Conservation (phyloP, 2,113 vertebrate genomes). For the Andinoacara biseriatus region DNA sequence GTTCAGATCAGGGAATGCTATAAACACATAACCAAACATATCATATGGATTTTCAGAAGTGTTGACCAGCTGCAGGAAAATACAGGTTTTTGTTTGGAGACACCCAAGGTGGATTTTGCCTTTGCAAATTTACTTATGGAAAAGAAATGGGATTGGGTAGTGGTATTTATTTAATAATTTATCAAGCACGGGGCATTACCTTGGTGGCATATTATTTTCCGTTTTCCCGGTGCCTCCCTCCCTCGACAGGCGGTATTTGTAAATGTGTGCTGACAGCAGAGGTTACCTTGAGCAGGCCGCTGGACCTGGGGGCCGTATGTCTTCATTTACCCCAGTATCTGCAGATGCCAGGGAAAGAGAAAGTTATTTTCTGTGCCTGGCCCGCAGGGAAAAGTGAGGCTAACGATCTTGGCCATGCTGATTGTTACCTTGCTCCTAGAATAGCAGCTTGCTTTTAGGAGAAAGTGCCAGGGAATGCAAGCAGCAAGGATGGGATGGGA, state of each 20-base stretch:
- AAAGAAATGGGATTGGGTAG: slow-evolving; percentile 58
- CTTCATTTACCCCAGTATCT: slow-evolving; percentile 85
- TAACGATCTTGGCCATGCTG: slow-evolving; percentile 82
- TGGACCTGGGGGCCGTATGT: slow-evolving; percentile 83
- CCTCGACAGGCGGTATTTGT: slow-evolving; percentile 72
- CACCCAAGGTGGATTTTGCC: slow-evolving; percentile 42
- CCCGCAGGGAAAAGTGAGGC: slow-evolving; percentile 75
- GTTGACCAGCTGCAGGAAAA: not conserved
- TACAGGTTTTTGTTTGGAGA: not conserved
- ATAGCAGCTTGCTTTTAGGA: slow-evolving; percentile 73
- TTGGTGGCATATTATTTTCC: slow-evolving; percentile 75
- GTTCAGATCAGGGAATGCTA: not conserved
- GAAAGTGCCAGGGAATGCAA: slow-evolving; percentile 25
- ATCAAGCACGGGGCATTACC: slow-evolving; percentile 64
- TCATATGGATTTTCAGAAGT: not conserved
- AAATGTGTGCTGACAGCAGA: slow-evolving; percentile 84
- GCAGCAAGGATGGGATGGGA: slow-evolving; percentile 31
- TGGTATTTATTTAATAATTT: slow-evolving; percentile 72
- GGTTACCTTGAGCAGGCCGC: slow-evolving; percentile 84
- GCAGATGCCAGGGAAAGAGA: slow-evolving; percentile 81
- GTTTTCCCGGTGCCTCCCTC: slow-evolving; percentile 59
- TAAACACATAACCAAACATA: not conserved
- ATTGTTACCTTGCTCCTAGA: slow-evolving; percentile 79
- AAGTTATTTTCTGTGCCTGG: slow-evolving; percentile 84
- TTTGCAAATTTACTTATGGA: slow-evolving; percentile 61